phyloP scores from a whole-genome alignment of 2,113 vertebrate genomes.

The Gymnorhina tibicen region DNA sequence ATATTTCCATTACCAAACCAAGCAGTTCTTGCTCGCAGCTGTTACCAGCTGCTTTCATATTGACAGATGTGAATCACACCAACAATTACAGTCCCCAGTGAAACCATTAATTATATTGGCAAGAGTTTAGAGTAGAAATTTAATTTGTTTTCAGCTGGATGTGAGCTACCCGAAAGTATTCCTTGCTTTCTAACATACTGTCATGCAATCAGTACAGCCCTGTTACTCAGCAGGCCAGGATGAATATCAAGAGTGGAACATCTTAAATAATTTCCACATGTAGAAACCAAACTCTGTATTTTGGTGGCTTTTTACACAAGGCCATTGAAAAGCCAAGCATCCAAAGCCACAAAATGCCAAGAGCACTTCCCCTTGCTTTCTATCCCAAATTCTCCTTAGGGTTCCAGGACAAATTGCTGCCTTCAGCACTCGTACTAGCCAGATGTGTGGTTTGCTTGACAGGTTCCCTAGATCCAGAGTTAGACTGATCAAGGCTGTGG shows the following conservation, averaged over 20 bases:
- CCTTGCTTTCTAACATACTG: not conserved
- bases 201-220: not conserved
- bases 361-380: not conserved
- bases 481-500: not conserved
- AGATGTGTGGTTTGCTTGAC: not conserved
- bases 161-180: not conserved
- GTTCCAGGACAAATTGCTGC: not conserved
- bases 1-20: constrained; percentile 20
- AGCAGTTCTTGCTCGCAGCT: constrained; percentile 33
- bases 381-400: not conserved
- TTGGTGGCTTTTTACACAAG: not conserved
- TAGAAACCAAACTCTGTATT: not conserved
- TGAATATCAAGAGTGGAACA: not conserved
- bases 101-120: constrained; percentile 50
- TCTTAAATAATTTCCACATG: not conserved
- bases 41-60: constrained; percentile 43
- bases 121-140: constrained; percentile 16
- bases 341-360: not conserved
- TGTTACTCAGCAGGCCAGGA: not conserved
- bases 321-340: not conserved
- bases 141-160: constrained; percentile 49
- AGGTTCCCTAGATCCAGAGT: not conserved
- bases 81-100: constrained; percentile 13
- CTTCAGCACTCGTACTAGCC: not conserved
- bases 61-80: constrained; percentile 23